phyloP scores from a whole-genome alignment of 1,140 invertebrate species.

The Adoxophyes honmai region DNA sequence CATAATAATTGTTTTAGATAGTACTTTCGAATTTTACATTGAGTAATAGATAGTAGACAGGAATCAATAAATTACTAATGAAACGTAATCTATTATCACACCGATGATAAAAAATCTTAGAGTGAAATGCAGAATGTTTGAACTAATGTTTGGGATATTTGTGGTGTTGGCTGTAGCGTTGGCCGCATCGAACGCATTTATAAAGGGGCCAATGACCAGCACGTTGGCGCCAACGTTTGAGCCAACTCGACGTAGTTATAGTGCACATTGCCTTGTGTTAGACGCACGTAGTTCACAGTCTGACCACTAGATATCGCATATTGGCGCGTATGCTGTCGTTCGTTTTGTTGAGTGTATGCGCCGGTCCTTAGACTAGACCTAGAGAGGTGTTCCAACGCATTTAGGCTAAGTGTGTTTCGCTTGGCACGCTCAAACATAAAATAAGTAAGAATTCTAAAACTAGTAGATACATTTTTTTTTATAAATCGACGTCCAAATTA shows the following conservation, averaged over 20 bases:
- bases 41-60: too few species aligned
- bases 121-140: background rate
- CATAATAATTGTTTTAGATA: conserved; percentile 9
- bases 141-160: background rate
- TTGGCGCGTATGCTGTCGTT: background rate
- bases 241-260: background rate
- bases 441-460: conserved; percentile 7
- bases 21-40: conserved; percentile 3
- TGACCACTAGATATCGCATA: conserved; percentile 1
- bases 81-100: too few species aligned
- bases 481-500: background rate
- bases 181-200: background rate
- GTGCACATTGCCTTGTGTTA: conserved; percentile 9
- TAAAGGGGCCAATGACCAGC: background rate
- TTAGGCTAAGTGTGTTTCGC: conserved; percentile 9
- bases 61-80: too few species aligned
- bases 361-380: background rate
- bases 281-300: conserved; percentile 8
- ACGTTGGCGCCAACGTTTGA: background rate
- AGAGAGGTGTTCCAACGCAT: background rate
- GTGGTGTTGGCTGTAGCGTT: background rate
- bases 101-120: too few species aligned
- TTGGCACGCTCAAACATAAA: conserved; percentile 11
- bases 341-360: conserved; percentile 4
- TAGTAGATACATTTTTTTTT: too few species aligned